Percentiles rank a stretch among this genome's conserved stretches.
Conservation (phyloP, 2,797 vertebrate genomes). For the Parotocinclus haroldoi region DNA sequence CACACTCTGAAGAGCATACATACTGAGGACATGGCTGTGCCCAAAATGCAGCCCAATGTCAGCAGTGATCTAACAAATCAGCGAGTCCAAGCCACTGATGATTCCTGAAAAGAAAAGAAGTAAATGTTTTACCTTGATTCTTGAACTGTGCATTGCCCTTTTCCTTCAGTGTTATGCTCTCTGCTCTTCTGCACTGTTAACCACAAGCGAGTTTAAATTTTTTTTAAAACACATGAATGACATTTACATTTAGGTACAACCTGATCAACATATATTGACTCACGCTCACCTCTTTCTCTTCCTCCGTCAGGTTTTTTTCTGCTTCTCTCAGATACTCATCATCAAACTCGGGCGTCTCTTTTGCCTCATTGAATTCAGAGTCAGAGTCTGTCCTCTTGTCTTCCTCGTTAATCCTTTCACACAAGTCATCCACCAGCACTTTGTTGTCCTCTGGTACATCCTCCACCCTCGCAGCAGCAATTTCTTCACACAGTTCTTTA, state of each 20-base stretch:
- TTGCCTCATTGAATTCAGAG: constrained; percentile 61
- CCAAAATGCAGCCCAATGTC: too few relatives aligned
- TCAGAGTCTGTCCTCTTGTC: constrained; percentile 50
- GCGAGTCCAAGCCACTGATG: too few relatives aligned
- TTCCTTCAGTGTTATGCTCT: constrained; percentile 65
- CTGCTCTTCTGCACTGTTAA: constrained; percentile 60
- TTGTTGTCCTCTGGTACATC: constrained; percentile 16
- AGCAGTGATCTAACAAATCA: too few relatives aligned
- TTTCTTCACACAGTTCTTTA: constrained; percentile 2
- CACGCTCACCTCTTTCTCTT: constrained; percentile 84
- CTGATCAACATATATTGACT: not conserved
- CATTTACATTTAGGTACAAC: not conserved
- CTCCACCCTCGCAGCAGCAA: constrained; percentile 5
- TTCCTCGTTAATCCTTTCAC: constrained; percentile 45
- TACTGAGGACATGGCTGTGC: too few relatives aligned
- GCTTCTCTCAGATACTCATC: constrained; percentile 81
- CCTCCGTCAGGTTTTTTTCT: constrained; percentile 84
- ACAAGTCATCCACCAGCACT: constrained; percentile 6
- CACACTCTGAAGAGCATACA: too few relatives aligned
- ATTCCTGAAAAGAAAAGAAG: not conserved
- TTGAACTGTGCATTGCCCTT: constrained; percentile 66
- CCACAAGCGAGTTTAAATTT: too few relatives aligned
- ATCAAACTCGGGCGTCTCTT: constrained; percentile 69
- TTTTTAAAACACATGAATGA: not conserved
- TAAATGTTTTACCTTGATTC: constrained; percentile 60